A percentile compares a stretch with the other conserved stretches of the same genome.
Evolutionary conservation across 2,888 invertebrate genomes (phyloP).

Genomic region (Rhagonycha lutea): DNA sequence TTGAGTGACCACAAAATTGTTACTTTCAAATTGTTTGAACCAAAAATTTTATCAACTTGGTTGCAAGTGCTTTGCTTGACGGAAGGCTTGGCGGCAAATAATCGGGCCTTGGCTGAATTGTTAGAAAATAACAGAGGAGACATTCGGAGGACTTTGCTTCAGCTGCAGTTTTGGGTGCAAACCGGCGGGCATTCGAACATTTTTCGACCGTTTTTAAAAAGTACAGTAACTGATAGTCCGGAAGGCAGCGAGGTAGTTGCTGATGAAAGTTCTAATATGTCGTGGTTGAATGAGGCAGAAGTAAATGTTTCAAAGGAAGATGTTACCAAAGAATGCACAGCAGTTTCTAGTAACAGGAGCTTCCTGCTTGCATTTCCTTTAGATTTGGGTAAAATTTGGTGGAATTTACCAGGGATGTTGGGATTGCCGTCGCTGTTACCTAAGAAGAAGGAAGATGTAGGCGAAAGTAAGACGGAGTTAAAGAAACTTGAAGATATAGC

Average conservation of each 20-base stretch:
- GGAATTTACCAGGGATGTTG: slow-evolving; percentile 44
- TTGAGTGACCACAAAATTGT: slow-evolving; percentile 57
- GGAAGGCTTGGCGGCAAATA: slow-evolving; percentile 63
- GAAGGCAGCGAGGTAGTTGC: not conserved
- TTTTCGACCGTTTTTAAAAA: not conserved
- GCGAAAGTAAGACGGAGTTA: not conserved
- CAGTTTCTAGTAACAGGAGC: not conserved
- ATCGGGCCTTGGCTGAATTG: slow-evolving; percentile 58
- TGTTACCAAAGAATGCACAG: not conserved
- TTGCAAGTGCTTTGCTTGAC: slow-evolving; percentile 70
- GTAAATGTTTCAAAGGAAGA: not conserved
- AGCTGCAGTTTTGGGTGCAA: slow-evolving; percentile 72
- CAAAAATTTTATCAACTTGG: slow-evolving; percentile 64
- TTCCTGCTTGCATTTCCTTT: slow-evolving; percentile 26
- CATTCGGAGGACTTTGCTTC: slow-evolving; percentile 71
- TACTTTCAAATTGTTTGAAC: slow-evolving; percentile 55
- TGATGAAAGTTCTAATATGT: slow-evolving; percentile 21
- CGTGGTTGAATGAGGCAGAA: slow-evolving; percentile 23
- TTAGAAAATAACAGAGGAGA: slow-evolving; percentile 69
- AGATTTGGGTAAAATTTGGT: slow-evolving; percentile 45
- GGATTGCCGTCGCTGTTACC: not conserved
- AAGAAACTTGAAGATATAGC: slow-evolving; percentile 19
- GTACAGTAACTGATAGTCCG: not conserved
- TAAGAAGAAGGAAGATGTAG: not conserved
- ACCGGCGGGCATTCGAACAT: slow-evolving; percentile 49